Conservation (phyloP, 2,797 vertebrate genomes). For the Neoniphon sammara region DNA sequence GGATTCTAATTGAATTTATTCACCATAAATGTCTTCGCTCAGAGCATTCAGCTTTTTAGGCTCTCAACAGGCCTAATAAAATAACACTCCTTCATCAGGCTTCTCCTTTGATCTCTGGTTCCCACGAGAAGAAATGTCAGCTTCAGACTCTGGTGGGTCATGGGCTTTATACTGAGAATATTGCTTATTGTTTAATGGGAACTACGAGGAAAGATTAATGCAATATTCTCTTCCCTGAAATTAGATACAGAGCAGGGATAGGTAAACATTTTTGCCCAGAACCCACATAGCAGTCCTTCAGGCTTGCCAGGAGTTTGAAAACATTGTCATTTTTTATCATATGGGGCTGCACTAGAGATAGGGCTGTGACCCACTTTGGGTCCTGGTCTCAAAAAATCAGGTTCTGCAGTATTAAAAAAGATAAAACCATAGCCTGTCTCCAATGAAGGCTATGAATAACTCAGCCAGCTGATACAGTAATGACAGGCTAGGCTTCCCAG, state of each 20-base stretch:
- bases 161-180: constrained; percentile 43
- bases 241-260: constrained; percentile 31
- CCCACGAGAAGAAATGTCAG: constrained; percentile 59
- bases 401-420: neutral
- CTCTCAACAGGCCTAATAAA: constrained; percentile 43
- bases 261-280: constrained; percentile 13
- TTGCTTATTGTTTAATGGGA: constrained; percentile 51
- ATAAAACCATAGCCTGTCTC: neutral
- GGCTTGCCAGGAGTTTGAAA: constrained; percentile 17
- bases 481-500: neutral
- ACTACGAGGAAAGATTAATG: constrained; percentile 54
- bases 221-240: constrained; percentile 44
- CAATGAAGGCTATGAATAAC: neutral
- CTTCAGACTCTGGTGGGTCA: constrained; percentile 45
- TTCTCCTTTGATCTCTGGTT: constrained; percentile 64
- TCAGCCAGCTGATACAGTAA: neutral
- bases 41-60: constrained; percentile 31
- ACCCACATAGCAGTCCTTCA: constrained; percentile 14
- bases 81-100: constrained; percentile 15
- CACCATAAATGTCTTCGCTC: constrained; percentile 26
- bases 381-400: neutral
- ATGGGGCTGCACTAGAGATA: constrained; percentile 4
- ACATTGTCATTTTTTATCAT: constrained; percentile 17
- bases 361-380: constrained; percentile 22
- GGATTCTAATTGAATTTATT: constrained; percentile 42